Percentiles rank a stretch among this genome's conserved stretches.
Conservation (phyloP, 2,888 invertebrate genomes). For the Apamea anceps region DNA sequence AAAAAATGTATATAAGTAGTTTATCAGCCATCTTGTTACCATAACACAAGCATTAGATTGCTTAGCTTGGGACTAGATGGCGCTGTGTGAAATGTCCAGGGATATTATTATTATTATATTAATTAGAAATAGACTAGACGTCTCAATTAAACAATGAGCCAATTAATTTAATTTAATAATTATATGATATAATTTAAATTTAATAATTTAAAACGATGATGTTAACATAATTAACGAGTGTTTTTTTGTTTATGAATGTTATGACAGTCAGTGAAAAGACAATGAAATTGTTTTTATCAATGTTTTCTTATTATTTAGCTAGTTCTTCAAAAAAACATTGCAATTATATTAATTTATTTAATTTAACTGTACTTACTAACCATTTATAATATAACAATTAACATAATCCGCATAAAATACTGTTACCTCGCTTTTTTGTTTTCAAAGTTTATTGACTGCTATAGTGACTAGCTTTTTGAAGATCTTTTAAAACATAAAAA, state of each 20-base stretch:
- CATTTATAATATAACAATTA: slow-evolving; percentile 14
- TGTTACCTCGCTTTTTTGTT: slow-evolving; percentile 4
- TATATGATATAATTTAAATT: too few relatives aligned
- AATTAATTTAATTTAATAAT: too few relatives aligned
- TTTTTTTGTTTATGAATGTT: not conserved
- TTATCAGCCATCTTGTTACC: too few relatives aligned
- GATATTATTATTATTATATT: too few relatives aligned
- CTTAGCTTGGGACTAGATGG: too few relatives aligned
- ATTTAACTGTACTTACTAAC: not conserved
- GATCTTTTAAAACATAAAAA: slow-evolving; percentile 14
- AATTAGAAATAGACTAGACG: too few relatives aligned
- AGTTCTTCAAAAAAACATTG: not conserved
- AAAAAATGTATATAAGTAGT: too few relatives aligned
- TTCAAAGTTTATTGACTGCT: slow-evolving; percentile 12
- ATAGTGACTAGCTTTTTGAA: not conserved
- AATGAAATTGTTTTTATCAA: too few relatives aligned
- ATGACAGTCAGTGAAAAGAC: not conserved
- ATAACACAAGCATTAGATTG: too few relatives aligned
- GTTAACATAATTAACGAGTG: not conserved
- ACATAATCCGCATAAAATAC: slow-evolving; percentile 16
- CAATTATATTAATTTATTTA: not conserved
- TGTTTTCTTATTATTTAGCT: too few relatives aligned
- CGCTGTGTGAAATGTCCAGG: too few relatives aligned
- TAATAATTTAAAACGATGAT: not conserved
- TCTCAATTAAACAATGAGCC: not conserved